Base-by-base conservation (phyloP, 2,888 invertebrate genomes). In the Malthinus seriepunctatus region DNA sequence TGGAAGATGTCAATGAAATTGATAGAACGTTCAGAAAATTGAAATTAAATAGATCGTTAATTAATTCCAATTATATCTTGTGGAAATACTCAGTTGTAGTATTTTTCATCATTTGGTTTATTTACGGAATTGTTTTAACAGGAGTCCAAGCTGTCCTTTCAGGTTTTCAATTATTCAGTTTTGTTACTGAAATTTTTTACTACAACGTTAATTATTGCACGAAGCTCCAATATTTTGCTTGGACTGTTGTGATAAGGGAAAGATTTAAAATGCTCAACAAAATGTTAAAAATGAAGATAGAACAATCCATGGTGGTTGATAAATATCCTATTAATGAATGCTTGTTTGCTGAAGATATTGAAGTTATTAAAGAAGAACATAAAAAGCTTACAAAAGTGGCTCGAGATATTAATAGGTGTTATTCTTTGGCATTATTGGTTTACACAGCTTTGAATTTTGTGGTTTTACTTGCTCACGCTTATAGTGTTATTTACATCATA, bases 311-410 rank as follows among this genome's bases (percentile, higher is more conserved):
- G 3, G 4, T 11, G 8, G 39, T 35, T 6, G 10, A 8, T 7
- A 63, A 53, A 8, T 66, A 64, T 54, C 66, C 66, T 6, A 35
- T 35, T 7, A 49, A 62, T 38, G 46, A 45, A 8, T 8, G 32
- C 10, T 7, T 37, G n/a, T 66, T 66, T 48, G 38, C 33, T 11
- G 44, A 54, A 23, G 37, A 52, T 31, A 33, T 64, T 1, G 45
- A 46, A 8, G 31, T 51, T 10, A 32, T 64, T 12, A 39, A 54
- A 3, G 35, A 49, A 11, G 14, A 55, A 11, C 66, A 66, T 37
- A 56, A 63, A 53, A 58, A 34, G 32, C 47, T 66, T 2, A 46
- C 48, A 2, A 54, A 46, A 32, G 32, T 57, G 8, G 42, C 49
- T 10, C 50, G 32, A 49, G 15, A 37, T 12, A 37, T 56, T 23